Percentiles rank a stretch among this genome's conserved stretches.
Evolutionary conservation across 2,888 invertebrate genomes (phyloP).

Genomic region (Folsomia candida): DNA sequence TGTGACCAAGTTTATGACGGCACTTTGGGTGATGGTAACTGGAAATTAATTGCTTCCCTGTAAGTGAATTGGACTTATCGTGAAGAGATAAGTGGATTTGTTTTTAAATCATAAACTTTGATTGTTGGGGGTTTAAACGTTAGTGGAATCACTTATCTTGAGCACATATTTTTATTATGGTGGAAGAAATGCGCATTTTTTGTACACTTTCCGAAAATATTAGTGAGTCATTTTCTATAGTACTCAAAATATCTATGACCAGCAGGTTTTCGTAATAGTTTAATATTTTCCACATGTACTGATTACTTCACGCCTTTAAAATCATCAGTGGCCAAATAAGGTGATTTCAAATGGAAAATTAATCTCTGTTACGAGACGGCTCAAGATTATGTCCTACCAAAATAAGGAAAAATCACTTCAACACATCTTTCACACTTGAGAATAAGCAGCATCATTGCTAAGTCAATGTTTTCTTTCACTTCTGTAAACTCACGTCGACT

Average conservation of each 20-base stretch:
- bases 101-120: background rate
- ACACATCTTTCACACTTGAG: background rate
- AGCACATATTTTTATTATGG: too few relatives aligned
- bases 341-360: too few relatives aligned
- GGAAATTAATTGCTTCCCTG: background rate
- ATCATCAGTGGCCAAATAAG: too few relatives aligned
- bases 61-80: background rate
- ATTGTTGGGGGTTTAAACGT: too few relatives aligned
- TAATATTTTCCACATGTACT: background rate
- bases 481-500: background rate
- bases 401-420: background rate
- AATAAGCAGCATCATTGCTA: background rate
- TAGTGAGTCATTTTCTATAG: too few relatives aligned
- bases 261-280: too few relatives aligned
- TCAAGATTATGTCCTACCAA: too few relatives aligned
- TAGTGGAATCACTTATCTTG: too few relatives aligned
- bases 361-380: too few relatives aligned
- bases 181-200: too few relatives aligned
- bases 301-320: background rate
- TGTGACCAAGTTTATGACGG: background rate
- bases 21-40: background rate
- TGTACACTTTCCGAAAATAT: too few relatives aligned
- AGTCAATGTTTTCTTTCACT: background rate
- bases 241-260: too few relatives aligned
- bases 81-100: background rate